These are phyloP conservation scores for Pandemis corylana DNA, from an alignment of 2,888 invertebrate genomes.

Conservation along the genomic window DNA sequence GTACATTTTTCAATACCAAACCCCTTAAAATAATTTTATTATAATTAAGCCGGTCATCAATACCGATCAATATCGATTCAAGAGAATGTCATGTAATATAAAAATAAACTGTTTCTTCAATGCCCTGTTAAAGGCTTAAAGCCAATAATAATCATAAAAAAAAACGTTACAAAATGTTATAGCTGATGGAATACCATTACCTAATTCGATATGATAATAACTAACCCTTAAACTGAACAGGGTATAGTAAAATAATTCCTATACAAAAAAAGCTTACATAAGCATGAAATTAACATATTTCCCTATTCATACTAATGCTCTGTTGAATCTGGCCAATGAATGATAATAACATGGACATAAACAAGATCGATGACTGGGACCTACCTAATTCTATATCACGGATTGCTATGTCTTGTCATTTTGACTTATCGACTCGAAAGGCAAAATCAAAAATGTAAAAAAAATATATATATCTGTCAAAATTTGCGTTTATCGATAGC, in stretches of 20 bases:
- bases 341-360: conserved; percentile 9
- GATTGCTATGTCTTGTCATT: not conserved
- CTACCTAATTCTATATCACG: not conserved
- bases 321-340: conserved; percentile 18
- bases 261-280: not conserved
- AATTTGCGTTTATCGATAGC: too few relatives aligned
- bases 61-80: too few relatives aligned
- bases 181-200: not conserved
- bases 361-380: conserved; percentile 11
- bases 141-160: not conserved
- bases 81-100: too few relatives aligned
- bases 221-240: not conserved
- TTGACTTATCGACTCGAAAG: too few relatives aligned
- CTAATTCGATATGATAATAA: not conserved
- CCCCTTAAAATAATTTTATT: too few relatives aligned
- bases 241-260: not conserved
- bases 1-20: too few relatives aligned
- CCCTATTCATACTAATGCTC: conserved; percentile 20
- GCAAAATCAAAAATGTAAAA: too few relatives aligned
- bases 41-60: too few relatives aligned
- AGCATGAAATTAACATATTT: conserved; percentile 25
- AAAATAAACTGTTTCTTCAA: too few relatives aligned
- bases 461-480: too few relatives aligned
- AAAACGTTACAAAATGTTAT: not conserved
- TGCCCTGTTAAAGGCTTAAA: too few relatives aligned